phyloP scores from a whole-genome alignment of 2,113 vertebrate genomes.

The Poecile atricapillus region DNA sequence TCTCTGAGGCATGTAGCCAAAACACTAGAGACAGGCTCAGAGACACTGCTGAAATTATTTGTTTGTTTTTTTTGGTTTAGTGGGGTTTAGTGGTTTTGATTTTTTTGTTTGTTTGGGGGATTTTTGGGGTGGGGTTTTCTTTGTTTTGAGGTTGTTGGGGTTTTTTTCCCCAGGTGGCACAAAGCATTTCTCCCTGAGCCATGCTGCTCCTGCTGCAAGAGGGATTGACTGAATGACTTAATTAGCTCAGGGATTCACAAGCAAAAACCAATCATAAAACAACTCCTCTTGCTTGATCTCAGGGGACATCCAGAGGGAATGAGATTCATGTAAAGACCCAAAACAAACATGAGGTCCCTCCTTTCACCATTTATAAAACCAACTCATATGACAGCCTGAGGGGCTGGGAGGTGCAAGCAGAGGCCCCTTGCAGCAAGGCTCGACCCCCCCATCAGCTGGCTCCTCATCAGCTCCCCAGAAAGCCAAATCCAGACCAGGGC shows the following conservation, averaged over 20 bases:
- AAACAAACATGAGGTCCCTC: background rate
- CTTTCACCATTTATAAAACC: background rate
- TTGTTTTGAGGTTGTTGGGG: background rate
- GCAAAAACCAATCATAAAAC: background rate
- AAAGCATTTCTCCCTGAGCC: background rate
- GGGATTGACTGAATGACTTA: background rate
- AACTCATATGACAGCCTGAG: background rate
- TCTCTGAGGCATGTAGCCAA: background rate
- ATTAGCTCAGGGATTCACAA: conserved; percentile 10
- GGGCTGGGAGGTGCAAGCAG: background rate
- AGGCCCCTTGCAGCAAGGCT: background rate
- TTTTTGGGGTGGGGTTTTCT: background rate
- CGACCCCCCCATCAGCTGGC: fast-evolving
- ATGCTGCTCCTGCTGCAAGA: fast-evolving
- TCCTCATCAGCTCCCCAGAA: background rate
- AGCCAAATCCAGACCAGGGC: background rate
- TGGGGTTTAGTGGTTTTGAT: too few species aligned
- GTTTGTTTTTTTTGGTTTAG: background rate
- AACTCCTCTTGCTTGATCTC: background rate
- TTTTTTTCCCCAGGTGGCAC: background rate
- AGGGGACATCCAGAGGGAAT: background rate
- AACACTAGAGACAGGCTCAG: background rate
- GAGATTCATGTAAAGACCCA: background rate
- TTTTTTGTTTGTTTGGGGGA: background rate
- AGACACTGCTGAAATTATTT: background rate